Base-by-base conservation (phyloP, 1,140 invertebrate species). In the Chrysomallon squamiferum region DNA sequence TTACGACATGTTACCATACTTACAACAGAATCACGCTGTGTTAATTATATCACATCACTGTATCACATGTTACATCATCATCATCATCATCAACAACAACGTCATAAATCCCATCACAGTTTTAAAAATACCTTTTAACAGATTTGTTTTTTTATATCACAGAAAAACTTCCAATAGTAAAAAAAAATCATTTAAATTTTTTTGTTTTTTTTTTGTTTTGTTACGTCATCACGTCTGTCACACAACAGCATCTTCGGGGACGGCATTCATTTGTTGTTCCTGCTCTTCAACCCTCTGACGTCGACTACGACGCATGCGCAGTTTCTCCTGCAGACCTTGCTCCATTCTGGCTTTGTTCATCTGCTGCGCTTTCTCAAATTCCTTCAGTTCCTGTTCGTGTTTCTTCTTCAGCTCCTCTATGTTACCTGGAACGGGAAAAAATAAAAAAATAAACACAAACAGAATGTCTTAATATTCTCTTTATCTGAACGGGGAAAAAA, bases 261-360 rank as follows among this genome's bases (percentile, higher is more conserved):
- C 35, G 35, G 15, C 35, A 15, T 38, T 15, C 15, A 15, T 15
- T 27, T 54, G 50, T 27, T 2, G 13, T 6, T 54, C 18, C 11
- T 54, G 50, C 15, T 38, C 59, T 15, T 64, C 32, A 20, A 43
- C 25, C 2, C 56, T 59, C 7, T 58, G 59, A n/a, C 70, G 62
- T 20, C 66, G 63, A 41, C 66, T 69, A 15, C 75, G 68, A 20
- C 71, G 52, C 43, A 59, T 60, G 9, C 64, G 54, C 5, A 86
- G 65, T 66, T 86, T 86, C 32, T 80, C 82, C 43, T 83, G 78
- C 20, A 86, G 71, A 3, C 82, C 83, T 65, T 84, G 82, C 6
- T 79, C 75, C 68, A 82, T 79, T 43, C 84, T 59, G 7, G 76
- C 80, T 59, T 84, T 82, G 69, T 84, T 86, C n/a, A 84, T 65